These are phyloP conservation scores for Formica aserva DNA, from an alignment of 2,888 invertebrate species.

Conservation along the genomic window DNA sequence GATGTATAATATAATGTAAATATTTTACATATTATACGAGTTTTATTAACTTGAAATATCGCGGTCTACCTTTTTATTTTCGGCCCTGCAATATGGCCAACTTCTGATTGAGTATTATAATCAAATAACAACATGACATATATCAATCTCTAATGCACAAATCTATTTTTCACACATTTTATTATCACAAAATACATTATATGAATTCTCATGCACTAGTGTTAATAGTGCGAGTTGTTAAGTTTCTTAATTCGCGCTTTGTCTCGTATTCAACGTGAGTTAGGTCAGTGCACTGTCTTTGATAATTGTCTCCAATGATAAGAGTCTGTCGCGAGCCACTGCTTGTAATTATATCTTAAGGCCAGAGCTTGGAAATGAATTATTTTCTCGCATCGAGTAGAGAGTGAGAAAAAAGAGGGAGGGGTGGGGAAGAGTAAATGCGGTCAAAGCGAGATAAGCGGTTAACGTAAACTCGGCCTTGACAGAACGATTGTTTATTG, in stretches of 20 bases:
- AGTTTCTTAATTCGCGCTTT: background rate
- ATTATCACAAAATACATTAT: background rate
- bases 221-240: background rate
- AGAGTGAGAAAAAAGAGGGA: background rate
- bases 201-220: background rate
- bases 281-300: constrained; percentile 51
- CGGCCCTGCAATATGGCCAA: too few relatives aligned
- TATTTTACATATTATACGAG: too few relatives aligned
- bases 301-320: constrained; percentile 37
- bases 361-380: background rate
- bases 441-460: constrained; percentile 24
- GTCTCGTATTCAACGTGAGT: constrained; percentile 1
- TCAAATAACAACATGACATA: too few relatives aligned
- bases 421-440: background rate
- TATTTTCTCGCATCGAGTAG: constrained; percentile 33
- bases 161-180: background rate
- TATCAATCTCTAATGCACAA: too few relatives aligned
- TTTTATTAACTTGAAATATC: too few relatives aligned
- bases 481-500: background rate
- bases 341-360: background rate
- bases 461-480: constrained; percentile 33
- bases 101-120: too few relatives aligned
- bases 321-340: constrained; percentile 4
- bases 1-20: too few relatives aligned
- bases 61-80: too few relatives aligned